These are phyloP conservation scores for Rutilus rutilus DNA, from an alignment of 2,113 vertebrate genomes.

Conservation along the genomic window DNA sequence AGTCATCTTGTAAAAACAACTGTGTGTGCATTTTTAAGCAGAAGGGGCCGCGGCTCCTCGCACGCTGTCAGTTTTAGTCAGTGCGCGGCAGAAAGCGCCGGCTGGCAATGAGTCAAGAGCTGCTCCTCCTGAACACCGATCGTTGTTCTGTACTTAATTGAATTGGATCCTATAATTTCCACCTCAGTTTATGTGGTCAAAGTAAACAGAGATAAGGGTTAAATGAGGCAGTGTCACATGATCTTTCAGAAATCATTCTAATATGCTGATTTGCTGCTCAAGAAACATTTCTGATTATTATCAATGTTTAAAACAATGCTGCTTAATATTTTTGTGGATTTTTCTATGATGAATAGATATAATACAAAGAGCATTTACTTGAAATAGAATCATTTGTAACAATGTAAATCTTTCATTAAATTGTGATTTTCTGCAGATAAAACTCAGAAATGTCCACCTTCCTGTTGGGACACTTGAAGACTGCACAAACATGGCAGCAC, in stretches of 20 bases:
- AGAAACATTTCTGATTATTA: not conserved
- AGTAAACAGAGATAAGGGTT: not conserved
- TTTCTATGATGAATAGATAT: not conserved
- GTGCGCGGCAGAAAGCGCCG: not conserved
- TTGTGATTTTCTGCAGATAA: not conserved
- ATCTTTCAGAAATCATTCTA: not conserved
- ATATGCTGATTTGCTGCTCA: not conserved
- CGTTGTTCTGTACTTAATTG: constrained; percentile 27
- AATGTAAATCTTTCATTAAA: not conserved
- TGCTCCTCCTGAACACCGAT: constrained; percentile 7
- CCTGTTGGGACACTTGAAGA: not conserved
- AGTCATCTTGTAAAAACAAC: constrained; percentile 22
- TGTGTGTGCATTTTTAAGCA: constrained; percentile 25
- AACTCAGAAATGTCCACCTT: not conserved
- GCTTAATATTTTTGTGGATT: not conserved
- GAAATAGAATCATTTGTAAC: not conserved
- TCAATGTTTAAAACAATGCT: not conserved
- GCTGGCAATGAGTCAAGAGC: constrained; percentile 17
- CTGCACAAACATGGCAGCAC: not conserved
- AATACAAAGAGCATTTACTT: not conserved
- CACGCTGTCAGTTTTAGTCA: constrained; percentile 14
- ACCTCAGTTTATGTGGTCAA: constrained; percentile 19
- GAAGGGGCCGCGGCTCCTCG: not conserved
- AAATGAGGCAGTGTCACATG: not conserved
- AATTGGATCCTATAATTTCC: constrained; percentile 33